These are phyloP conservation scores for Macheiramphus alcinus DNA, from an alignment of 2,113 vertebrate genomes.

Conservation along the genomic window DNA sequence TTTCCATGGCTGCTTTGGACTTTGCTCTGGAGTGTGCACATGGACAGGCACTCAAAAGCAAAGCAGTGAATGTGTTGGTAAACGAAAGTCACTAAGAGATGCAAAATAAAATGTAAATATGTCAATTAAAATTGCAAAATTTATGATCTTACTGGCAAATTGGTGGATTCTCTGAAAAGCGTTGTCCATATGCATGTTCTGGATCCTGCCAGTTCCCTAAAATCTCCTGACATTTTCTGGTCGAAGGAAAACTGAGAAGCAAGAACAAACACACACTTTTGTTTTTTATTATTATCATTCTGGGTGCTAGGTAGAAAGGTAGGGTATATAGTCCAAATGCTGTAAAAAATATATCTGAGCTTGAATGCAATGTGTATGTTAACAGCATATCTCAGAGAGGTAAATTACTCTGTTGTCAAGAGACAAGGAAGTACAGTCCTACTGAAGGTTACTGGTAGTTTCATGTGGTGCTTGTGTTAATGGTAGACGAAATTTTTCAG, in stretches of 20 bases:
- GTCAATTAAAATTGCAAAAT: background rate
- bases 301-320: background rate
- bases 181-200: fast-evolving
- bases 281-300: no score
- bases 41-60: background rate
- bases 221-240: background rate
- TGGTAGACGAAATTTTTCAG: background rate
- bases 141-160: background rate
- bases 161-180: background rate
- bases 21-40: background rate
- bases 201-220: background rate
- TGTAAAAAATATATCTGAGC: background rate
- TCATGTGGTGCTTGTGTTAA: background rate
- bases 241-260: background rate
- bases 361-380: background rate
- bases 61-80: background rate
- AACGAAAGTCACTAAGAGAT: background rate
- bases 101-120: background rate
- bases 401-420: no score
- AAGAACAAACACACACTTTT: background rate
- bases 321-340: background rate
- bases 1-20: background rate
- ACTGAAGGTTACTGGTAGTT: background rate
- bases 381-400: background rate
- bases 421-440: background rate